phyloP scores from a whole-genome alignment of 2,797 vertebrate species.

The Paguma larvata region DNA sequence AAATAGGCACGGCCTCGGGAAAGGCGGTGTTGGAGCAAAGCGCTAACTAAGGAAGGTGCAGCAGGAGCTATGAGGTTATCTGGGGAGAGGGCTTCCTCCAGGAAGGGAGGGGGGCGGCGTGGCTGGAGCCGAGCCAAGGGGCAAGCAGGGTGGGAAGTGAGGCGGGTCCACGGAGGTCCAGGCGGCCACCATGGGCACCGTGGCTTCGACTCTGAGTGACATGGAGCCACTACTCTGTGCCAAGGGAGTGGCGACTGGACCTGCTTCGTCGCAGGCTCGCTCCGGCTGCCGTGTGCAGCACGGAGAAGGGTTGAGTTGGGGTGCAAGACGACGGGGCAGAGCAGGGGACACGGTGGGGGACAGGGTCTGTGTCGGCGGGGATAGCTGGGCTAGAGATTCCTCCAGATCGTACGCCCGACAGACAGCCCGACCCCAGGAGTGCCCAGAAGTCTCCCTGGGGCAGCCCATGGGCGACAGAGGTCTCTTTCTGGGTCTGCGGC shows the following conservation, averaged over 20 bases:
- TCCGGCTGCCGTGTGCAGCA: no score
- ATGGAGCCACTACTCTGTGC: neutral
- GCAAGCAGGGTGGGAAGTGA: accelerated
- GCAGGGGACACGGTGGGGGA: accelerated
- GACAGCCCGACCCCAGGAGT: accelerated
- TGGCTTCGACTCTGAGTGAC: no score
- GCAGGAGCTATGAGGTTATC: accelerated
- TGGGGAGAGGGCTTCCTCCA: neutral
- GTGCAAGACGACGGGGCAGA: accelerated
- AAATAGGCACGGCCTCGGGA: no score
- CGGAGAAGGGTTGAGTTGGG: accelerated
- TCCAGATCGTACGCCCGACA: accelerated
- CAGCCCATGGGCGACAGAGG: accelerated
- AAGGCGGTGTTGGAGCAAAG: neutral
- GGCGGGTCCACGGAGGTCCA: accelerated
- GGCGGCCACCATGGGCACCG: accelerated
- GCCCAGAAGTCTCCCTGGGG: neutral
- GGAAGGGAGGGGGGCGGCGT: neutral
- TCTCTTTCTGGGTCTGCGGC: neutral
- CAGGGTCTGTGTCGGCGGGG: accelerated
- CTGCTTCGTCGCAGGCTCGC: neutral
- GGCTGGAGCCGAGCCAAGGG: neutral
- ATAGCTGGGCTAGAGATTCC: accelerated
- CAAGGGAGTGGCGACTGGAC: accelerated
- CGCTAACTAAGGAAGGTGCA: no score